phyloP scores from a whole-genome alignment of 2,888 invertebrate species.

The Sabellastarte sp. region DNA sequence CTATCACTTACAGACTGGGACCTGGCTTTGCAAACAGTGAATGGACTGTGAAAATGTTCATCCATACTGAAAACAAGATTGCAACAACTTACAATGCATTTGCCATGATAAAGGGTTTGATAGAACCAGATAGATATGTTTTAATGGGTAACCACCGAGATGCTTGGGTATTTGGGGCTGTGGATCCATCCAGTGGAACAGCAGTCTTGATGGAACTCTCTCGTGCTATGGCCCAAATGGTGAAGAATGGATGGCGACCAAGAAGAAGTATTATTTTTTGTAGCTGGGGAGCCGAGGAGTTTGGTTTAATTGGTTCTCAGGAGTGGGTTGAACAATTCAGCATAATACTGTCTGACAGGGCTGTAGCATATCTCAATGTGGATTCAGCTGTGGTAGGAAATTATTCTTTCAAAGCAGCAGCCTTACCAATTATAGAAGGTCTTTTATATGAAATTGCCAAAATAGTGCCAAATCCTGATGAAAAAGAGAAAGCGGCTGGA shows the following conservation, averaged over 20 bases:
- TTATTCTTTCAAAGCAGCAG: slow-evolving; percentile 40
- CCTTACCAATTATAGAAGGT: slow-evolving; percentile 42
- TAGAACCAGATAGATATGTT: slow-evolving; percentile 60
- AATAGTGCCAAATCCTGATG: slow-evolving; percentile 50
- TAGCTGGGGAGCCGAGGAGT: slow-evolving; percentile 64
- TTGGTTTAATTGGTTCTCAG: slow-evolving; percentile 61
- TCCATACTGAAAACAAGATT: slow-evolving; percentile 17
- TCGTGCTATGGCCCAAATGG: slow-evolving; percentile 51
- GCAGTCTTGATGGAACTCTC: slow-evolving; percentile 62
- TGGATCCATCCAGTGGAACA: slow-evolving; percentile 63
- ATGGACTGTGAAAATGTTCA: slow-evolving; percentile 8
- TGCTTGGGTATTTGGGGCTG: slow-evolving; percentile 63
- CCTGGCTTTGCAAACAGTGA: slow-evolving; percentile 36
- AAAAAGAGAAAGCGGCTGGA: slow-evolving; percentile 35
- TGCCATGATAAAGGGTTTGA: slow-evolving; percentile 50
- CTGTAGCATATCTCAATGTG: slow-evolving; percentile 50
- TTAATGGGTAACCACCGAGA: slow-evolving; percentile 64
- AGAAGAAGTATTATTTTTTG: slow-evolving; percentile 61
- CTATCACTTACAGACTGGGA: slow-evolving; percentile 47
- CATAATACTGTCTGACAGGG: slow-evolving; percentile 16
- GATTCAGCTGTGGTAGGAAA: slow-evolving; percentile 50
- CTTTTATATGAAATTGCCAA: slow-evolving; percentile 56
- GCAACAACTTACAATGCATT: slow-evolving; percentile 47
- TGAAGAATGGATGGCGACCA: slow-evolving; percentile 61
- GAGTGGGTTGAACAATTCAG: slow-evolving; percentile 60